Percentiles rank a stretch among this genome's conserved stretches.
These are phyloP conservation scores for Pholis gunnellus DNA, from an alignment of 2,113 vertebrate species.

Conservation along the genomic window DNA sequence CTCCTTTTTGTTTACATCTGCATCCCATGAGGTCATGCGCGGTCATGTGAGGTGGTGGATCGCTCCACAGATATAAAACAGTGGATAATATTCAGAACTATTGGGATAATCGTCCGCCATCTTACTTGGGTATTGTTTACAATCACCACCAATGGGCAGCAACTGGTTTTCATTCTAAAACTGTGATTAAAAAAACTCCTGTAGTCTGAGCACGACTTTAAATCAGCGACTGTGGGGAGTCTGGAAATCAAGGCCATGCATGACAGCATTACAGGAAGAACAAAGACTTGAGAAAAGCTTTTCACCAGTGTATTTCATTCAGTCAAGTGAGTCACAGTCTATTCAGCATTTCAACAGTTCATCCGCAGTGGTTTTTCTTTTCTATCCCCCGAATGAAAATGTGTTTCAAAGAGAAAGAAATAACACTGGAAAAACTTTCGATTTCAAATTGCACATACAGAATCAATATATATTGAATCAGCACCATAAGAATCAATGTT, in stretches of 20 bases:
- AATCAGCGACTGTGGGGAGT: constrained; percentile 15
- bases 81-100: background rate
- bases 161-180: background rate
- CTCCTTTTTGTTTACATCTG: background rate
- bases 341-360: constrained; percentile 11
- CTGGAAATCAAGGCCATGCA: constrained; percentile 36
- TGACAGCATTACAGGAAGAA: constrained; percentile 11
- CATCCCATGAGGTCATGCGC: background rate
- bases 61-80: background rate
- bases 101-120: background rate
- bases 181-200: background rate
- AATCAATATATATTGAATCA: background rate
- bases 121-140: background rate
- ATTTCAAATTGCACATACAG: background rate
- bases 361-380: background rate
- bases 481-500: background rate
- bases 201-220: background rate
- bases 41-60: background rate
- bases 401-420: background rate
- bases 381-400: background rate
- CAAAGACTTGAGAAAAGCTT: constrained; percentile 14
- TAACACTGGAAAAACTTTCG: background rate
- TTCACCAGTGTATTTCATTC: constrained; percentile 8
- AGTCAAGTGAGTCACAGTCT: constrained; percentile 16
- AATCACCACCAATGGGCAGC: background rate